phyloP scores from a whole-genome alignment of 1,140 invertebrate genomes.

The Oedothorax gibbosus region DNA sequence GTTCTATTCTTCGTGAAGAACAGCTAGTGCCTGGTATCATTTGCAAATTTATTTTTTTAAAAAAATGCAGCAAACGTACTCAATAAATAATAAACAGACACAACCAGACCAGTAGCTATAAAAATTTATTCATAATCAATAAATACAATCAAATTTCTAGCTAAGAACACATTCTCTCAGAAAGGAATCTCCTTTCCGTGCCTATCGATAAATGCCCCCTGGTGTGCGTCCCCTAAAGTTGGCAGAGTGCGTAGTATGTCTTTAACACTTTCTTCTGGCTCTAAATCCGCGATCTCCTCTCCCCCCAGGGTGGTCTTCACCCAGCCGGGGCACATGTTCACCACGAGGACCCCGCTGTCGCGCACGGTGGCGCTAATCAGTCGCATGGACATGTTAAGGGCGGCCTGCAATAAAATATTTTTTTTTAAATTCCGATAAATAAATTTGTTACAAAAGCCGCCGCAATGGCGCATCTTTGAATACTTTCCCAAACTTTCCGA shows the following conservation, averaged over 20 bases:
- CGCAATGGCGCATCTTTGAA: too few species aligned
- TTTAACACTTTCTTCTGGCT: not conserved
- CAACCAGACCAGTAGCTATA: not conserved
- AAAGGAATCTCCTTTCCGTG: not conserved
- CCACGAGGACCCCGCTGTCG: slow-evolving; percentile 4
- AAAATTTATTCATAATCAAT: not conserved
- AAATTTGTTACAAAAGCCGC: too few species aligned
- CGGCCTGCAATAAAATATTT: not conserved
- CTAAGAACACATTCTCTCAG: not conserved
- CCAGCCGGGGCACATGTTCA: slow-evolving; percentile 33
- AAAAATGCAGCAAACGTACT: too few species aligned
- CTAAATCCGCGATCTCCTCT: not conserved
- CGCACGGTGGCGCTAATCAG: not conserved
- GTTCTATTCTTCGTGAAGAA: too few species aligned
- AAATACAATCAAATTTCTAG: not conserved
- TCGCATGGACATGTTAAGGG: slow-evolving; percentile 33
- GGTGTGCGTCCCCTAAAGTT: slow-evolving; percentile 5
- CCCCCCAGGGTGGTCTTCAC: slow-evolving; percentile 26
- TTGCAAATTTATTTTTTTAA: too few species aligned
- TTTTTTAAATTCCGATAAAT: not conserved
- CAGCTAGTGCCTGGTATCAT: too few species aligned
- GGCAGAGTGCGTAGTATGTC: not conserved
- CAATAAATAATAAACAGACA: too few species aligned
- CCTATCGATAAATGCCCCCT: slow-evolving; percentile 72
- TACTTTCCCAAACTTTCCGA: too few species aligned